Percentiles rank a stretch among this genome's conserved stretches.
Conservation (phyloP, 1,140 invertebrate species). For the Apolygus lucorum region DNA sequence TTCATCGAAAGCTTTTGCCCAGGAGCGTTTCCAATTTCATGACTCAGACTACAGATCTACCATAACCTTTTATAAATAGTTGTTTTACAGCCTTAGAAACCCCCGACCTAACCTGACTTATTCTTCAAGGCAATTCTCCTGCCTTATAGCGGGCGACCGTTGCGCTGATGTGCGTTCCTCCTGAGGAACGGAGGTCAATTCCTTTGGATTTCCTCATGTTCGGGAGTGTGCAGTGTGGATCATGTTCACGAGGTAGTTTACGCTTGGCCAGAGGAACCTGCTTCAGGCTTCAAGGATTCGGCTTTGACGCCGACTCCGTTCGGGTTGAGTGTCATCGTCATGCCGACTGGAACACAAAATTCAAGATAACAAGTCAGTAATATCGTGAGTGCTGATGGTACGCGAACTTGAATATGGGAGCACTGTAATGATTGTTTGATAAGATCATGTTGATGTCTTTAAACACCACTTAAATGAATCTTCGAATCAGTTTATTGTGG, state of each 20-base stretch:
- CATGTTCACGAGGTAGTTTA: neutral
- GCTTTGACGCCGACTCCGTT: constrained; percentile 37
- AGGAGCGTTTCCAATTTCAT: no score
- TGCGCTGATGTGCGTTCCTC: neutral
- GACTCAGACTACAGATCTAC: no score
- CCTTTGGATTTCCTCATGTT: neutral
- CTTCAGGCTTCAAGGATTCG: constrained; percentile 32
- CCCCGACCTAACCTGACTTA: neutral
- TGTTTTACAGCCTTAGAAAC: neutral
- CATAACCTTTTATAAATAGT: neutral
- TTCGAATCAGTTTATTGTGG: no score
- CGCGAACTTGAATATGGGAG: no score
- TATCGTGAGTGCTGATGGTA: no score
- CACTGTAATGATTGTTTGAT: no score
- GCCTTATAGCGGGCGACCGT: neutral
- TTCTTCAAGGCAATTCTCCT: neutral
- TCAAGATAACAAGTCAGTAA: no score
- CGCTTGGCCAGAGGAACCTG: constrained; percentile 16
- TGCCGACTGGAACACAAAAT: constrained; percentile 33
- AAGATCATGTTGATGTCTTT: no score
- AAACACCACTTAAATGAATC: no score
- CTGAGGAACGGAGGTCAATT: neutral
- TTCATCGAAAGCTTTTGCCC: no score
- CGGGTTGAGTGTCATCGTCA: constrained; percentile 37
- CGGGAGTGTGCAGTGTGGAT: neutral